Conservation (phyloP, 2,113 vertebrate species). For the Dicerorhinus sumatrensis region DNA sequence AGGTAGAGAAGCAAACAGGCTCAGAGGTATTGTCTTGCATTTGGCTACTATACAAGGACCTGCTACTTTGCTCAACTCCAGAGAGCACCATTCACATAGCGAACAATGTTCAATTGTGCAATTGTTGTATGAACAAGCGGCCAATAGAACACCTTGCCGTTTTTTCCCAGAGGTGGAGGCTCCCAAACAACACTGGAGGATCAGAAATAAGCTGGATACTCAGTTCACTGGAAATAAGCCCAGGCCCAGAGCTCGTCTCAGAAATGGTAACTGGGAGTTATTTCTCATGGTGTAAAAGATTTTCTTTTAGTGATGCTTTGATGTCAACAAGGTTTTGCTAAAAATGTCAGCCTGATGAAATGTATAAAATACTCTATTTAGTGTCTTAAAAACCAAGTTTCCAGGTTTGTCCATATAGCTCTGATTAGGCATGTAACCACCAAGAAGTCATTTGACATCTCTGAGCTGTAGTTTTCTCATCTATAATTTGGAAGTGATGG, state of each 20-base stretch:
- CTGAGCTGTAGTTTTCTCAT: not conserved
- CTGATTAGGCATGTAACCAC: not conserved
- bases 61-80: not conserved
- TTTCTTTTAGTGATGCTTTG: not conserved
- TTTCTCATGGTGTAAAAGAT: not conserved
- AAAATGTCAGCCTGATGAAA: not conserved
- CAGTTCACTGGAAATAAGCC: not conserved
- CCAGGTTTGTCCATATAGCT: not conserved
- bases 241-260: not conserved
- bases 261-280: not conserved
- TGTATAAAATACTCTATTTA: not conserved
- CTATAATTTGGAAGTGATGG: not conserved
- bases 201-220: not conserved
- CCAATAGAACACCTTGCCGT: not conserved
- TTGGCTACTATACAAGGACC: not conserved
- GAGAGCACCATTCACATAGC: not conserved
- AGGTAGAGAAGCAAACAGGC: not conserved
- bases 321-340: not conserved
- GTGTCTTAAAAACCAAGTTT: not conserved
- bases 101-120: no score
- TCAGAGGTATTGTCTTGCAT: not conserved
- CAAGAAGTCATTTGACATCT: not conserved
- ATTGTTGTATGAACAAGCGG: not conserved
- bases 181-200: not conserved
- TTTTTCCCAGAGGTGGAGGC: not conserved